These are phyloP conservation scores for Sphaerodactylus townsendi DNA, from an alignment of 2,113 vertebrate genomes.

Conservation along the genomic window DNA sequence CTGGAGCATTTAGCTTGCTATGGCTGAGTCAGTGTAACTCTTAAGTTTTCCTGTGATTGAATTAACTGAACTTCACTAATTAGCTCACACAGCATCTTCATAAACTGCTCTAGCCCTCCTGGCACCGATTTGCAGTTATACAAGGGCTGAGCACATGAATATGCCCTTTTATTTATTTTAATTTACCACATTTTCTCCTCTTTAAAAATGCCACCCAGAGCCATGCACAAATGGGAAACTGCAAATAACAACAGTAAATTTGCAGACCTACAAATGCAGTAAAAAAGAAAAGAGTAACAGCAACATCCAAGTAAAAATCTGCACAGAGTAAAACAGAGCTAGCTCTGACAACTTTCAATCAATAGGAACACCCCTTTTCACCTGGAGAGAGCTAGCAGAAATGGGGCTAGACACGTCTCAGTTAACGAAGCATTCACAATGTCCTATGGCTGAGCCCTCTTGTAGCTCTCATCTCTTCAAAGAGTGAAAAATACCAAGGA, in stretches of 20 bases:
- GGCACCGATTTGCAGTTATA: background rate
- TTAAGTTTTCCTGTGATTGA: conserved; percentile 21
- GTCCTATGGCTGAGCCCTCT: no score
- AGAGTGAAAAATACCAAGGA: no score
- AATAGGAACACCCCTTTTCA: background rate
- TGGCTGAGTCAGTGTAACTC: background rate
- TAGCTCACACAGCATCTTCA: background rate
- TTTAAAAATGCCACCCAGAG: background rate
- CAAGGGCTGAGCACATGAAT: background rate
- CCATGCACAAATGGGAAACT: background rate
- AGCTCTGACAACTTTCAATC: background rate
- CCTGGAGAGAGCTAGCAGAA: background rate
- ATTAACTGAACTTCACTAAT: background rate
- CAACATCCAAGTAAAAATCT: background rate
- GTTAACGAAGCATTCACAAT: background rate
- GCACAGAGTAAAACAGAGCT: background rate
- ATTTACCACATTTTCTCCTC: background rate
- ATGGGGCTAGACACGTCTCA: background rate
- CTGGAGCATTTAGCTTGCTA: background rate
- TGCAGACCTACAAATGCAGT: background rate
- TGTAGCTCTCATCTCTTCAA: no score
- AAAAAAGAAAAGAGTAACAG: no score
- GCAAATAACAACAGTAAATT: background rate
- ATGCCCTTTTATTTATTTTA: background rate
- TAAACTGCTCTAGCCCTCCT: background rate